These are phyloP conservation scores for Agrilus mali DNA, from an alignment of 2,888 invertebrate genomes.

Conservation along the genomic window DNA sequence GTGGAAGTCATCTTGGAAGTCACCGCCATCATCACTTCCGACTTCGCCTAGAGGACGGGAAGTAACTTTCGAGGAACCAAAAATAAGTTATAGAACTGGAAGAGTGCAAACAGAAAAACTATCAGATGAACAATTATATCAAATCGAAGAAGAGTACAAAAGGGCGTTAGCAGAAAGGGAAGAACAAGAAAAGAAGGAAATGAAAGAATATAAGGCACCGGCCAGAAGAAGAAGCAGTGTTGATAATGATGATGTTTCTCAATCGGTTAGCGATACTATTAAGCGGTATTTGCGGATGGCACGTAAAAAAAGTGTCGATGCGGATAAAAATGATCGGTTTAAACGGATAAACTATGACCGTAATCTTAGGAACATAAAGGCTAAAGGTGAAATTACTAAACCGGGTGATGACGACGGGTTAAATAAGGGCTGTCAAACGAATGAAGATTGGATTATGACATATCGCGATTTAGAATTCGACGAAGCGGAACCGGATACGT, in stretches of 20 bases:
- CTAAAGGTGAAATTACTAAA: constrained; percentile 61
- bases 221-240: constrained; percentile 58
- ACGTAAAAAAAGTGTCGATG: constrained; percentile 73
- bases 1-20: too few species aligned
- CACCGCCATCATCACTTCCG: too few species aligned
- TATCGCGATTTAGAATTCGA: constrained; percentile 39
- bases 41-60: too few species aligned
- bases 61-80: too few species aligned
- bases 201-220: constrained; percentile 6
- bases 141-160: constrained; percentile 36
- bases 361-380: constrained; percentile 70
- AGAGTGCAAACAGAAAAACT: constrained; percentile 53
- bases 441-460: constrained; percentile 58
- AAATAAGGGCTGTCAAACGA: constrained; percentile 65
- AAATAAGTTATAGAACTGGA: constrained; percentile 24
- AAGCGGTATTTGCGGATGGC: constrained; percentile 79
- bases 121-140: constrained; percentile 39
- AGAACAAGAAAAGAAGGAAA: constrained; percentile 26
- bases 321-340: constrained; percentile 64
- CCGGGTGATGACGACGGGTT: constrained; percentile 68
- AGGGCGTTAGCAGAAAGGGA: constrained; percentile 35
- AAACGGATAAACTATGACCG: constrained; percentile 81
- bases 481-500: constrained; percentile 27
- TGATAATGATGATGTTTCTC: constrained; percentile 74
- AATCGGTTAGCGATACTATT: constrained; percentile 77